Percentiles rank a stretch among this genome's conserved stretches.
Evolutionary conservation across 1,140 invertebrate genomes (phyloP).

Genomic region (Callitettix versicolor): DNA sequence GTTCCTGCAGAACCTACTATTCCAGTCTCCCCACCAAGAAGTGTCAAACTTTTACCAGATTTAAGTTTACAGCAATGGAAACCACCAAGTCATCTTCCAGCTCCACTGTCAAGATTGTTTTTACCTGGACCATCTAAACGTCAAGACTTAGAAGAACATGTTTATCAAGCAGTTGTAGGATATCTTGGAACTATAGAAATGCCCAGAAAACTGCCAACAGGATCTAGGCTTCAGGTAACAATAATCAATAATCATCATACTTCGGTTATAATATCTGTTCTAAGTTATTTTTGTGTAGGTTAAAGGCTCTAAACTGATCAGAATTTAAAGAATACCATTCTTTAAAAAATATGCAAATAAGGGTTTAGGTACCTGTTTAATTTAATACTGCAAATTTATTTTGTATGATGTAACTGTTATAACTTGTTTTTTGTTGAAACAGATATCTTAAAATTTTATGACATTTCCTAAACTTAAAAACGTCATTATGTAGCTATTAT

Average conservation of each 20-base stretch:
- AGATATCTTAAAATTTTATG: too few relatives aligned
- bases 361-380: too few relatives aligned
- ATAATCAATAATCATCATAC: neutral
- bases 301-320: too few relatives aligned
- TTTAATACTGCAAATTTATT: too few relatives aligned
- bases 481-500: too few relatives aligned
- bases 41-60: conserved; percentile 28
- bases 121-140: conserved; percentile 17
- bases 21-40: conserved; percentile 22
- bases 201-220: conserved; percentile 70
- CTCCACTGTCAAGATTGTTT: conserved; percentile 34
- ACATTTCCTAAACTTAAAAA: too few relatives aligned
- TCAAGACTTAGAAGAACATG: conserved; percentile 43
- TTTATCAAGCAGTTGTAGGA: conserved; percentile 78
- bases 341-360: too few relatives aligned
- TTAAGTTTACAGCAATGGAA: conserved; percentile 30
- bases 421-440: too few relatives aligned
- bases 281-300: neutral
- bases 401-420: too few relatives aligned
- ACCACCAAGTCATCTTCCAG: conserved; percentile 33
- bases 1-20: conserved; percentile 7
- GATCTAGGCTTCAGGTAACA: conserved; percentile 55
- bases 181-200: conserved; percentile 94
- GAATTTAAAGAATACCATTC: too few relatives aligned
- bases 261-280: neutral